These are phyloP conservation scores for Sander lucioperca DNA, from an alignment of 2,113 vertebrate species.

Conservation along the genomic window DNA sequence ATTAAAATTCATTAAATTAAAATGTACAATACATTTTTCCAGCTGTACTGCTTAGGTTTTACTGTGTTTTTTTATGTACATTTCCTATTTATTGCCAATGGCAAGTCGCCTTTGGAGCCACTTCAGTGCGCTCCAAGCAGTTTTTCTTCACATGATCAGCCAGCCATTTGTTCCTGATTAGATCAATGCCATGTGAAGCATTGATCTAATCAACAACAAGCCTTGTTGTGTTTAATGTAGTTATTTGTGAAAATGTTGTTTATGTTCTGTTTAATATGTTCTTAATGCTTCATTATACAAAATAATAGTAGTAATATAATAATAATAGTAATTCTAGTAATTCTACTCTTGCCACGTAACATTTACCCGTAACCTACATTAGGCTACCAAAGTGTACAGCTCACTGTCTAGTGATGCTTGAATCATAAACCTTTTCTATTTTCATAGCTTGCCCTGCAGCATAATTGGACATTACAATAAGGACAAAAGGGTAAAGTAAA, in stretches of 20 bases:
- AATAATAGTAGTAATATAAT: too few species aligned
- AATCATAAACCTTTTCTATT: slow-evolving; percentile 20
- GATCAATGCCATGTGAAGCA: slow-evolving; percentile 48
- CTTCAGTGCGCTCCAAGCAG: slow-evolving; percentile 15
- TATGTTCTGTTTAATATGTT: slow-evolving; percentile 55
- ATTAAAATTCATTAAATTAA: too few species aligned
- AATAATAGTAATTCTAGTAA: background rate
- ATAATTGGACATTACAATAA: slow-evolving; percentile 30
- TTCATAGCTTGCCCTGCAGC: background rate
- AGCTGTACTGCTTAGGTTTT: background rate
- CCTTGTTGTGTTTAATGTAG: slow-evolving; percentile 54
- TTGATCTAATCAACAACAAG: background rate
- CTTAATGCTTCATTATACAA: slow-evolving; percentile 20
- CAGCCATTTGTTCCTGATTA: slow-evolving; percentile 73
- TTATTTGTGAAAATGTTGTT: slow-evolving; percentile 53
- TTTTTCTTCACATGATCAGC: slow-evolving; percentile 57
- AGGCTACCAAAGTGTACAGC: background rate
- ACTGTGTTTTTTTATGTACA: slow-evolving; percentile 18
- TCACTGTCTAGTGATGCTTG: background rate
- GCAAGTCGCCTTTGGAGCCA: slow-evolving; percentile 24
- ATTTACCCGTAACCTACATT: slow-evolving; percentile 15
- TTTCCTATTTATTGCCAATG: slow-evolving; percentile 23
- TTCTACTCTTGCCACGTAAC: slow-evolving; percentile 39
- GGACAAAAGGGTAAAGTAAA: slow-evolving; percentile 20
- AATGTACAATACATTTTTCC: background rate